Base-by-base conservation (phyloP, 2,113 vertebrate genomes). In the Brevimyrus niger region DNA sequence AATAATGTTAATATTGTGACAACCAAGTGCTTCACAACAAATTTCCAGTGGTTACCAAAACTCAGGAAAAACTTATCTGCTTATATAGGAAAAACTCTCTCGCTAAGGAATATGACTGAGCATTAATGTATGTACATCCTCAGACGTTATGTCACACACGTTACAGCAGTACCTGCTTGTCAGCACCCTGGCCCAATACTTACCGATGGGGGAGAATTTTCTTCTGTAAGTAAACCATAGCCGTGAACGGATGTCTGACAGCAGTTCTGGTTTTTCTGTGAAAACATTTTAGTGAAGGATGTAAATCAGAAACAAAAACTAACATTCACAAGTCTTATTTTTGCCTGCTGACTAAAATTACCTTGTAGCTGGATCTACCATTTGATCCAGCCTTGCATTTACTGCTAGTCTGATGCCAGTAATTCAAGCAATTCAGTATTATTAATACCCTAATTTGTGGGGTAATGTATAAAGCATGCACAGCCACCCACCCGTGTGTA, bases 141-240 rank as follows among this genome's bases (percentile, higher is more conserved):
- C 38, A 44, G 35, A 83, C 3, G 17, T 42, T 23, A 46, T 44
- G 17, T 9, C 13, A 21, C 35, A 42, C 38, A 83, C 35, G 1
- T 76, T 83, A 38, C 4, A 21, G 42, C 17, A 44, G 15, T 35
- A 31, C 65, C 19, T 44, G 38, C 42, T 0, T 21, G 38, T 46
- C 44, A 86, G 27, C 84, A 86, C n/a, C 23, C 11, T 50, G 82
- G 23, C 48, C 31, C 51, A 87, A 23, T 31, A 38, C 96, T 42
- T 90, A 97, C 97, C 97, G 31, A 98, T 98, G 44, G 97, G 96
- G 44, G 96, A 96, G 90, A 98, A 98, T 91, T 96, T 97, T 87
- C 95, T 97, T 80, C 97, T 96, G 93, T 98, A 98, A 0, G 97
- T 98, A 90, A 98, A 97, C 97, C 97, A 98, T 21, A 98, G 95